Base-by-base conservation (phyloP, 2,888 invertebrate species). In the Caenorhabditis doughertyi region DNA sequence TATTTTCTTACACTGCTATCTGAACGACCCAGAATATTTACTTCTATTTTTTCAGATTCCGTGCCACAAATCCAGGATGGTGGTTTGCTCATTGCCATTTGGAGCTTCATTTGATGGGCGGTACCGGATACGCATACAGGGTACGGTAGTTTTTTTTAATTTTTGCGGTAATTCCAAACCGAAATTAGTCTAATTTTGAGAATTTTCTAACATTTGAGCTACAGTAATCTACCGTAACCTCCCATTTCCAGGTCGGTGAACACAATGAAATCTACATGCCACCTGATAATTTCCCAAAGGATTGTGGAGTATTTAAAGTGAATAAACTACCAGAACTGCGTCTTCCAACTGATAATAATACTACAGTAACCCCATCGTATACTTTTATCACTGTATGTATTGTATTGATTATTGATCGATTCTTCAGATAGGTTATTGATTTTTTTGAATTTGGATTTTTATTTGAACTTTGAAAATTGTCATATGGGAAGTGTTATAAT, bases 51-150 rank as follows among this genome's bases (percentile, higher is more conserved):
- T 85, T 27, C 65, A 86, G 92, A 62, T 91, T 92, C 84, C 86
- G 88, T 25, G 92, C 92, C 0, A 81, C 85, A 16, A 92, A 92
- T 76, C 92, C 92, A 13, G 92, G 92, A 39, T 92, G 89, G 88
- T 92, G 89, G 89, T 88, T 90, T 55, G 88, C 91, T 11, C 92
- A 92, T 71, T 92, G 88, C 74, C 89, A 84, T 62, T 60, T 88
- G 62, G 90, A 90, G 67, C 76, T 91, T 3, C 92, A 92, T 83
- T 73, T 89, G 60, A 89, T 91, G 87, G 87, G 90, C 29, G 92
- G 92, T 21, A 92, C 91, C 81, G 90, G 90, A 18, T 85, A 92
- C 58, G 86, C 91, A 0, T 83, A 90, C 35, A 79, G 68, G 73
- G 84, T 81, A 29, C 13, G 53, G 56, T 56, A 56, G 35, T 18